Base-by-base conservation (phyloP, 1,140 invertebrate genomes). In the Pseudobourletiella spinata region DNA sequence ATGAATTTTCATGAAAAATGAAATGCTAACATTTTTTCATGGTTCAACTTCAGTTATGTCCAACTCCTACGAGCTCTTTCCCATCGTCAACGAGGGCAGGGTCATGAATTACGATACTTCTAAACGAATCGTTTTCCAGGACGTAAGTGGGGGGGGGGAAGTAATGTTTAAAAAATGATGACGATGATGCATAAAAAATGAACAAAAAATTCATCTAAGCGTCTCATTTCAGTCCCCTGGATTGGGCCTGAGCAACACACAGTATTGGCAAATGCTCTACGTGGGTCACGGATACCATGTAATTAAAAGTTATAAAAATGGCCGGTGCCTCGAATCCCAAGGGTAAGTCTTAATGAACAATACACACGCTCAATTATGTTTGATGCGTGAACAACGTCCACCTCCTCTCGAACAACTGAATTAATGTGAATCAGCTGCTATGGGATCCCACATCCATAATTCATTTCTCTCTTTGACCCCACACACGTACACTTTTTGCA, bases 211-310 rank as follows among this genome's bases (percentile, higher is more conserved):
- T n/a, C n/a, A n/a, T n/a, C n/a, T n/a, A n/a, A n/a, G n/a, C n/a
- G n/a, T n/a, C n/a, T n/a, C n/a, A n/a, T 54, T 48, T 11, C 14
- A 26, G 51, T 3, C 11, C 16, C 15, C 20, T 20, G 24, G n/a
- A 3, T 32, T 32, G 20, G n/a, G 26, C 6, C 30, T 56, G 15
- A 32, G 28, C 20, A 56, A 56, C 15, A 20, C 54, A 32, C n/a
- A 56, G 20, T 56, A 18, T 32, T 56, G 54, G 54, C 26, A 56
- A 35, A 20, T 43, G 3, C 6, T 57, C 26, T 42, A 57, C 18
- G 32, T 57, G 3, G 32, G 35, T 4, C 55, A 57, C 3, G 35
- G 55, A 3, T 43, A 43, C 25, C 39, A 57, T 20, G 15, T 43
- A 3, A 42, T 57, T 24, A 57, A 57, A 26, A 57, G 44, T 24